Evolutionary conservation across 2,797 vertebrate species (phyloP).

Genomic region (Myiotriccus ornatus): DNA sequence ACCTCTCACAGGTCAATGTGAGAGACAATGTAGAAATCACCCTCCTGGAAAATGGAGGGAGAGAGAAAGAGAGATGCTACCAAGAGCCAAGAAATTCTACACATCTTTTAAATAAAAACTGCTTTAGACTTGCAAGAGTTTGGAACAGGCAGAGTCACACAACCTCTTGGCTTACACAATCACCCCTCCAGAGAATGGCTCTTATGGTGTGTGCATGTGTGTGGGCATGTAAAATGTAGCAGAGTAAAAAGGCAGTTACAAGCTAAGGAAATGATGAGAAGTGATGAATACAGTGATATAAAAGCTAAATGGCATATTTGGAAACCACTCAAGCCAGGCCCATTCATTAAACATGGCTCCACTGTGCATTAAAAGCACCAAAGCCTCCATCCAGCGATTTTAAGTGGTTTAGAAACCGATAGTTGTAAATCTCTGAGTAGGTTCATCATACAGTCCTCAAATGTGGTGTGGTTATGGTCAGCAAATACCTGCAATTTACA

Average conservation of each 20-base stretch:
- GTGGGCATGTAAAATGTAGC: background rate
- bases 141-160: background rate
- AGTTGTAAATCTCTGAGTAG: background rate
- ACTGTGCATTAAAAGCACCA: background rate
- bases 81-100: background rate
- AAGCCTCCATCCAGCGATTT: background rate
- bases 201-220: background rate
- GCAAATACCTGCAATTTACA: background rate
- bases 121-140: background rate
- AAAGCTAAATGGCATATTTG: background rate
- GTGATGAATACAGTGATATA: background rate
- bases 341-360: background rate
- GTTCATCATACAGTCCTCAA: background rate
- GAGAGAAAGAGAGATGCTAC: background rate
- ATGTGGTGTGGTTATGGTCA: background rate
- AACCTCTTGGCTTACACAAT: background rate
- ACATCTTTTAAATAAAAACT: background rate
- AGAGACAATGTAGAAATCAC: background rate
- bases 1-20: background rate
- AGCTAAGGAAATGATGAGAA: background rate
- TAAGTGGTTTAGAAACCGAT: background rate
- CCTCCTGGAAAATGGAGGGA: background rate
- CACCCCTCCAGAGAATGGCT: background rate
- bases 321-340: background rate
- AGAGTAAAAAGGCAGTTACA: background rate